Evolutionary conservation across 2,888 invertebrate species (phyloP), one percentile per base, ranked within the genome.

Genomic region (Stenodema calcarata): DNA sequence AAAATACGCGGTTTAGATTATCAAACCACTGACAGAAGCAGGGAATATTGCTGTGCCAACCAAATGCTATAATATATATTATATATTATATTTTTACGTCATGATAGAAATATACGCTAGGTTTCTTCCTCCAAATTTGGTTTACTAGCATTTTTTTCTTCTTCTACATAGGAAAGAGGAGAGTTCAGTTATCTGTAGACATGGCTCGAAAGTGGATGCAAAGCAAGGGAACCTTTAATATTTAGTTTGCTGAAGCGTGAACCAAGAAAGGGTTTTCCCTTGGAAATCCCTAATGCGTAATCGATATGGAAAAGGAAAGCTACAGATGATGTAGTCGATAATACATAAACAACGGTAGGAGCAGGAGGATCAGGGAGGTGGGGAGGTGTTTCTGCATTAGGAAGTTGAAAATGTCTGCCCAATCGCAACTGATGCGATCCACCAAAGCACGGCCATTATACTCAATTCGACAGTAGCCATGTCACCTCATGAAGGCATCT

Each of bases 231-330:
- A 41, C 75, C 35, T 42, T 35, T 75, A 28, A 75, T 75, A 41
- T 30, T 75, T 75, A 30, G 75, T 75, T 75, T 35, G 75, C 75
- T 75, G 75, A 30, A 75, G 75, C 75, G 75, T 62, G 62, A 62
- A 7, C 23, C 62, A 35, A 70, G 35, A 6, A 75, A 75, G 73
- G 75, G 75, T 16, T 75, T 41, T 28, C 0, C 6, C 35, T 30
- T 35, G 9, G 35, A 30, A 35, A 35, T 75, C 75, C 75, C 75
- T 75, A 75, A 75, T 75, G 75, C 75, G 75, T 75, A 75, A 75
- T 75, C 75, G 75, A 75, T 75, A 75, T 42, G 42, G 35, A n/a
- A 75, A 75, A 75, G 75, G 18, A 35, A 42, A 18, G 35, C 75
- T 35, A 75, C 35, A 75, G n/a, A n/a, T 41, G 41, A n/a, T n/a